Evolutionary conservation across 92 coral and sea anemone genomes (phyloP), one percentile per base, ranked within the genome.

Genomic region (Epizoanthus ramosus): DNA sequence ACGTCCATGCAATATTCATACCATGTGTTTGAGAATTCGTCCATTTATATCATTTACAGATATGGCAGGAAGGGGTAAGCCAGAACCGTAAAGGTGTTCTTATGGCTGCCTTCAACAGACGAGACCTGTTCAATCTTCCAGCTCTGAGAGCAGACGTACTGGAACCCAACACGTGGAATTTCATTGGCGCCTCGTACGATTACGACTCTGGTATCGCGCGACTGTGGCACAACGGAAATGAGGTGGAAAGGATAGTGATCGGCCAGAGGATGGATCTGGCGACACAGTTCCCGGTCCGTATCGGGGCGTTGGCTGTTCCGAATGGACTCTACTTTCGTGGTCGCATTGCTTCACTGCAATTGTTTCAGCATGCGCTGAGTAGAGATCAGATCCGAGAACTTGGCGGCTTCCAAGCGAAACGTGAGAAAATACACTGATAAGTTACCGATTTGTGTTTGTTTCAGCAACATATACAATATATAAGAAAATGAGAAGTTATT

Each of bases 161-260:
- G 14, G 87, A 71, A 14, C 68, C 86, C 24, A 93, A 91, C 80
- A 50, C 84, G 41, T 93, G 97, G 97, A 93, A 93, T 88, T 90
- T 88, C 84, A 88, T 93, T 37, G 97, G 89, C 0, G 91, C 93
- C 21, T 88, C 92, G 13, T 93, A 90, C 81, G 91, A 91, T 47
- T 84, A 63, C 63, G 85, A 88, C 1, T 63, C 97, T 18, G 90
- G 94, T 13, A 73, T 80, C 5, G 87, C 85, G 24, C 83, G 88
- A 25, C 80, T 93, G 18, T 93, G 97, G 97, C 97, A 93, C 71
- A 86, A 93, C 56, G 97, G 97, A 72, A 86, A 80, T 56, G 84
- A 85, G 63, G 97, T 88, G 43, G 89, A 86, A 59, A 69, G 85
- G 15, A 87, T 73, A 31, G 85, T 45, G 25, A 83, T 91, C 22